Percentiles rank a stretch among this genome's conserved stretches.
Conservation (phyloP, 1,140 invertebrate species). For the Lucilia cuprina region DNA sequence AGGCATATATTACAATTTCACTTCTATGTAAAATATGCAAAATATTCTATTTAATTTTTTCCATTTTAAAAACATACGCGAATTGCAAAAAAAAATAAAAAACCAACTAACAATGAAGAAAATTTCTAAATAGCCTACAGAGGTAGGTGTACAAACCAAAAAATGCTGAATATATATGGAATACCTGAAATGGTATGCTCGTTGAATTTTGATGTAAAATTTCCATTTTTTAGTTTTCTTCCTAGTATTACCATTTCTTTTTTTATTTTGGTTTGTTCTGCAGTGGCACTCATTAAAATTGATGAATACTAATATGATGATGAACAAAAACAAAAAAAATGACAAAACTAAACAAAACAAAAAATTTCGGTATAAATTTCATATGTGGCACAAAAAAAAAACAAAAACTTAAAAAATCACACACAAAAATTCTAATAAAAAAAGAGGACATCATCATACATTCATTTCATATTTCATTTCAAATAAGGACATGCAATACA, state of each 20-base stretch:
- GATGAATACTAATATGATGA: slow-evolving; percentile 26
- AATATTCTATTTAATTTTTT: neutral
- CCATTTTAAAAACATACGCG: neutral
- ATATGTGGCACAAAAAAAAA: neutral
- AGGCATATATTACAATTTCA: slow-evolving; percentile 28
- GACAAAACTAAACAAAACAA: neutral
- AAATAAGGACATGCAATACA: neutral
- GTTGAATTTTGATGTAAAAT: neutral
- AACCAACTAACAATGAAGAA: neutral
- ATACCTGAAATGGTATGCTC: neutral
- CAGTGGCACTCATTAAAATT: slow-evolving; percentile 28
- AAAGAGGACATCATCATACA: neutral
- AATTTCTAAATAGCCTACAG: neutral
- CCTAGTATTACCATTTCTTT: neutral
- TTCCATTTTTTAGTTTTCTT: slow-evolving; percentile 19
- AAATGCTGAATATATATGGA: no score
- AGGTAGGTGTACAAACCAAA: neutral
- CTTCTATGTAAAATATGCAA: slow-evolving; percentile 1
- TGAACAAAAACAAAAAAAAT: slow-evolving; percentile 1
- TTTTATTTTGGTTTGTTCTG: neutral
- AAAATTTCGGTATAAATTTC: slow-evolving; percentile 23
- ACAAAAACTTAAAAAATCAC: no score
- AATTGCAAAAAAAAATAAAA: neutral
- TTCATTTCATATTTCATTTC: slow-evolving; percentile 1
- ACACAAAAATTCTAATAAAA: neutral